Evolutionary conservation across 1,140 invertebrate species (phyloP), one percentile per base, ranked within the genome.

Genomic region (Gryllus bimaculatus): DNA sequence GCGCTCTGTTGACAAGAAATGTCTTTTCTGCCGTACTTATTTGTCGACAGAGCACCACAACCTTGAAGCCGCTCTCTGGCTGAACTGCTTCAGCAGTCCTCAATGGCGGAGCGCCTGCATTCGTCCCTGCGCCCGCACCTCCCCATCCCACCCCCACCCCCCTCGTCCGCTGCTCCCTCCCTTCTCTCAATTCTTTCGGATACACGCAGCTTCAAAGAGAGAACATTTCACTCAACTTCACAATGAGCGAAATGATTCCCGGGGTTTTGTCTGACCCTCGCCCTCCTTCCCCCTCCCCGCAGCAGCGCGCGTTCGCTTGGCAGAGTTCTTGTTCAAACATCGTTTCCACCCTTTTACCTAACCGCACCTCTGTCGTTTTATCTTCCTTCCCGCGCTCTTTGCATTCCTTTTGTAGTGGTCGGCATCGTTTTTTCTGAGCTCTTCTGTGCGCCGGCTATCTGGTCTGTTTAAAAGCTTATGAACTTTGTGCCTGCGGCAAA

Each of bases 341-440:
- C 54, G 54, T 18, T 66, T 66, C 54, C 54, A 66, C 54, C 54
- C 54, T 66, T 66, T 66, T 66, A 66, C 54, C 54, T 66, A 66
- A 66, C 54, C 54, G 18, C 54, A 18, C 26, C 54, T 66, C 54
- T 66, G 54, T 66, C 54, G 54, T 66, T 13, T 66, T 66, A 66
- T 66, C 54, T 66, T 66, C 54, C 54, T 66, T 66, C 54, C 18
- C 18, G 54, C 18, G 18, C 54, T 66, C 54, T 66, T 66, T 66
- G 54, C 18, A 66, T 66, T 66, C 54, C 54, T 66, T 66, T 66
- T 66, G 54, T 66, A 66, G 54, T 66, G 54, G 54, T 66, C 54
- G 10, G 18, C 54, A 66, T 66, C 54, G 54, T 66, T 66, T 66
- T 66, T 66, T 66, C 54, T 66, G 54, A 66, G 54, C 54, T 66